Percentiles rank a stretch among this genome's conserved stretches.
These are phyloP conservation scores for Aradophagus sp. DNA, from an alignment of 1,140 invertebrate species.

Conservation along the genomic window DNA sequence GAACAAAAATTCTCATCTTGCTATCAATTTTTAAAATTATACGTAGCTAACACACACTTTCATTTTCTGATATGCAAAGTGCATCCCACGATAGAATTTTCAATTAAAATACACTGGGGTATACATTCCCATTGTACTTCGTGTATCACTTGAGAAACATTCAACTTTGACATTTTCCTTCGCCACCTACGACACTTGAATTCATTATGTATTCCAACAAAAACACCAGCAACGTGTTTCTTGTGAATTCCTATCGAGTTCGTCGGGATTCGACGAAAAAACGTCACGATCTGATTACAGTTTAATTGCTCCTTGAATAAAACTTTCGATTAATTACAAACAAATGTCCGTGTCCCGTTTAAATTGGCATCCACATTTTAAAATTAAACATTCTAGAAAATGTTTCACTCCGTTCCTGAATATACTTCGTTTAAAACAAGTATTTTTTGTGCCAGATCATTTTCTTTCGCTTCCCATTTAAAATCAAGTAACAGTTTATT, in stretches of 20 bases:
- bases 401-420: no score
- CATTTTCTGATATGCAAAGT: conserved; percentile 20
- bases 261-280: conserved; percentile 1
- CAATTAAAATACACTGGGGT: conserved; percentile 26
- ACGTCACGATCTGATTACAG: not conserved
- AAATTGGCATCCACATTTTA: no score
- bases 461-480: no score
- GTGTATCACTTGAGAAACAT: conserved; percentile 35
- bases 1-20: conserved; percentile 35
- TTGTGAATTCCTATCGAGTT: conserved; percentile 25
- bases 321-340: no score
- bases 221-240: conserved; percentile 16
- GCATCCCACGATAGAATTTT: conserved; percentile 17
- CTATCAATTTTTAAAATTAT: conserved; percentile 22
- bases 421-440: no score
- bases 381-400: no score
- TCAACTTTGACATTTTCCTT: conserved; percentile 47
- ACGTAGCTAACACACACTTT: conserved; percentile 15
- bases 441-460: no score
- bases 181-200: conserved; percentile 30
- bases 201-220: conserved; percentile 27
- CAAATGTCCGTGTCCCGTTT: no score
- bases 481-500: no score
- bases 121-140: conserved; percentile 42
- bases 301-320: conserved; percentile 2